Percentiles rank a stretch among this genome's conserved stretches.
Conservation (phyloP, 2,797 vertebrate genomes). For the Falco berigora region DNA sequence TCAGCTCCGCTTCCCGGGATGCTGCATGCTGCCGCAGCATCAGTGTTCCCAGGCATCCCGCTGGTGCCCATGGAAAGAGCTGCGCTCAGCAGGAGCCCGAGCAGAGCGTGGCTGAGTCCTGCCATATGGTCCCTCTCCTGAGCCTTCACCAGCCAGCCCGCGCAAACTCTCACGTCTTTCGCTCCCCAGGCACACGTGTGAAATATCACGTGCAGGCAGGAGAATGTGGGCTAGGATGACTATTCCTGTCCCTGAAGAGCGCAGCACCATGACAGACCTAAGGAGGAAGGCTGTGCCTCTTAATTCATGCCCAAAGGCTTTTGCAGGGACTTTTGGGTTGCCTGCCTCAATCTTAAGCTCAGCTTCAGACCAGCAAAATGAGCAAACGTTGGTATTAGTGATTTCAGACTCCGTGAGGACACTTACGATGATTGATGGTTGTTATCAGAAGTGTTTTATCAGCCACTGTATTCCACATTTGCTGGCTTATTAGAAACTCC, state of each 20-base stretch:
- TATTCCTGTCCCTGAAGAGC: not conserved
- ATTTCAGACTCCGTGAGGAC: not conserved
- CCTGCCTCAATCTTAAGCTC: no score
- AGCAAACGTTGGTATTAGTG: not conserved
- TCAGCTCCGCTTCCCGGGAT: accelerated
- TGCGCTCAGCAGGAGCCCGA: not conserved
- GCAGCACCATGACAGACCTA: accelerated
- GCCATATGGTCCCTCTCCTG: not conserved
- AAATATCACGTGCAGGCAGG: not conserved
- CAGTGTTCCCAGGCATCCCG: not conserved
- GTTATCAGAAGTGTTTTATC: not conserved
- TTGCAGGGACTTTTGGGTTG: not conserved
- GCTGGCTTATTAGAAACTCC: not conserved
- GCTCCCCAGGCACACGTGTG: not conserved
- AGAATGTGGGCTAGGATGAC: not conserved
- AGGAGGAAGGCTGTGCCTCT: not conserved
- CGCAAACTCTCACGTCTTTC: not conserved
- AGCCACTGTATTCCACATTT: not conserved
- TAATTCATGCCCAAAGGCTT: accelerated
- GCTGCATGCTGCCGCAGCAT: not conserved
- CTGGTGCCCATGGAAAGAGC: not conserved
- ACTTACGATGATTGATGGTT: not conserved
- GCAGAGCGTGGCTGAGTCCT: not conserved
- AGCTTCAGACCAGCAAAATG: not conserved
- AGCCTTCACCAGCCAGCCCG: not conserved